Evolutionary conservation across 1,140 invertebrate species (phyloP).

Genomic region (Elysia chlorotica): DNA sequence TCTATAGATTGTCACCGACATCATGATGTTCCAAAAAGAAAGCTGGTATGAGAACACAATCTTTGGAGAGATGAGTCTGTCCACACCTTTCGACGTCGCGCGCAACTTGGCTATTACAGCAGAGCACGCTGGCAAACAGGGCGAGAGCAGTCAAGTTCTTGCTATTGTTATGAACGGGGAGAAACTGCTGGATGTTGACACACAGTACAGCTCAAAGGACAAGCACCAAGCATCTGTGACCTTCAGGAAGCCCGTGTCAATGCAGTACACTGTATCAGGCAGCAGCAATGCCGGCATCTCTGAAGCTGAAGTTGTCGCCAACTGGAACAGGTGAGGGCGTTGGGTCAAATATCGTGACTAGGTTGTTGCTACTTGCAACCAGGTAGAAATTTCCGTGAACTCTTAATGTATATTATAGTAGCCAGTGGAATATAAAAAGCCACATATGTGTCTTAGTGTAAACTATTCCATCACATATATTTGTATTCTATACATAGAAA

Average conservation of each 20-base stretch:
- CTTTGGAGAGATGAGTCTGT: slow-evolving; percentile 18
- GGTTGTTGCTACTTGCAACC: background rate
- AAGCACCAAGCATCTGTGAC: background rate
- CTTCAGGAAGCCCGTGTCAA: background rate
- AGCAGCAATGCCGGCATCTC: background rate
- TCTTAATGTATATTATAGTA: too few species aligned
- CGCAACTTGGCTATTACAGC: background rate
- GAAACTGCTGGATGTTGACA: background rate
- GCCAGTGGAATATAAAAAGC: background rate
- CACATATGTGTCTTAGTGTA: background rate
- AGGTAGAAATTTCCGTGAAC: background rate
- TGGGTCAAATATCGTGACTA: background rate
- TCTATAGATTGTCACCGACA: slow-evolving; percentile 23
- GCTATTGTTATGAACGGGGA: background rate
- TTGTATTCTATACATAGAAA: background rate
- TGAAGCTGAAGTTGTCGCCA: background rate
- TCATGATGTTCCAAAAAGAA: slow-evolving; percentile 15
- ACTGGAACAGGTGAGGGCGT: background rate
- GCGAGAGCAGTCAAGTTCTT: background rate
- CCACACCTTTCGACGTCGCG: slow-evolving; percentile 32
- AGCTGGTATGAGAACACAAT: slow-evolving; percentile 21
- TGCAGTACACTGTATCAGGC: background rate
- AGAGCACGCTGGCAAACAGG: background rate
- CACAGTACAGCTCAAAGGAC: background rate
- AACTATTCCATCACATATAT: too few species aligned